These are phyloP conservation scores for Propithecus perrieri DNA, from an alignment of 2,797 vertebrate species.

Conservation along the genomic window DNA sequence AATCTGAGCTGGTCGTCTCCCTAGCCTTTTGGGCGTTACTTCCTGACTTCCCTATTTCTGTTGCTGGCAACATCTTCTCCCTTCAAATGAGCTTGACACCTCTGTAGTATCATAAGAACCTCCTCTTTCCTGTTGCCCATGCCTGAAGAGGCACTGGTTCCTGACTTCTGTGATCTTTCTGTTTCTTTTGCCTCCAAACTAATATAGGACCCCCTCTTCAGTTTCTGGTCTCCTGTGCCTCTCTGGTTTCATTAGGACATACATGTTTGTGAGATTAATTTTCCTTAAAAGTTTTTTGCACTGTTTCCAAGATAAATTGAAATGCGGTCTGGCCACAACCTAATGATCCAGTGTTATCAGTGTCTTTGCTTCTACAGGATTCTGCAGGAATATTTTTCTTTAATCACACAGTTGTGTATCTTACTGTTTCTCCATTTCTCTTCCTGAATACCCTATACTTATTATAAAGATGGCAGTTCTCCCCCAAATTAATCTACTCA, in stretches of 20 bases:
- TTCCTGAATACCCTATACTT: too few relatives aligned
- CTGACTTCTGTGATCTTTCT: background rate
- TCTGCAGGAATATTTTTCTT: background rate
- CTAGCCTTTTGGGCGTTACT: background rate
- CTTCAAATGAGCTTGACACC: background rate
- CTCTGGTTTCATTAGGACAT: background rate
- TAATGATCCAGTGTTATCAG: background rate
- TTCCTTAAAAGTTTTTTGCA: background rate
- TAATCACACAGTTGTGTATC: background rate
- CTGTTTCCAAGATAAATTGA: conserved; percentile 12
- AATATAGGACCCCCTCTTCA: background rate
- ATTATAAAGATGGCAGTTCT: background rate
- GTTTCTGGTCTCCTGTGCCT: background rate
- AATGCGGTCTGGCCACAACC: background rate
- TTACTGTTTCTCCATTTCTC: background rate
- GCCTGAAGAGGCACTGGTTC: background rate
- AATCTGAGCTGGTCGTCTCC: background rate
- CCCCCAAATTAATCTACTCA: background rate
- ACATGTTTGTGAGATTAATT: background rate
- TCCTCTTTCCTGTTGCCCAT: background rate
- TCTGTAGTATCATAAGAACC: background rate
- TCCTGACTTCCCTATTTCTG: background rate
- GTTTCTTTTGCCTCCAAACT: background rate
- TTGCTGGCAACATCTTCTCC: background rate
- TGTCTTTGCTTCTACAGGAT: background rate